phyloP scores from a whole-genome alignment of 1,140 invertebrate species.

The Polyergus mexicanus region DNA sequence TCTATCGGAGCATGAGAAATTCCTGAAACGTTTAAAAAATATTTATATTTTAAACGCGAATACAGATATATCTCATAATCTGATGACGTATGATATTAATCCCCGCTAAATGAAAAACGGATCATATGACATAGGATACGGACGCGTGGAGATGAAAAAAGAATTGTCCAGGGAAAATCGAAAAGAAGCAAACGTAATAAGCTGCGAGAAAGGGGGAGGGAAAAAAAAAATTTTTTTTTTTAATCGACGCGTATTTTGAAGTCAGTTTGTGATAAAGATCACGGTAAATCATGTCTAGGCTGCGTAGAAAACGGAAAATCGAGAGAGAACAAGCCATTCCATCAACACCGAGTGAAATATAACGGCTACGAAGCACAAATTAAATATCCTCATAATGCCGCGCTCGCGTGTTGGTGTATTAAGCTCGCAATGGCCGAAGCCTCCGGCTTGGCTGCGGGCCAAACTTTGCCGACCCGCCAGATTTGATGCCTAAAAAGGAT shows the following conservation, averaged over 20 bases:
- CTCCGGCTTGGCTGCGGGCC: conserved; percentile 68
- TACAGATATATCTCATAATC: conserved; percentile 4
- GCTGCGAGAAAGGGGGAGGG: too few relatives aligned
- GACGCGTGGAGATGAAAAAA: conserved; percentile 22
- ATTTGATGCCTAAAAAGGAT: conserved; percentile 78
- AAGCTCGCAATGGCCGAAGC: conserved; percentile 55
- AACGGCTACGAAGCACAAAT: conserved; percentile 76
- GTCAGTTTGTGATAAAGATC: conserved; percentile 61
- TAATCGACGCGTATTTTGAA: conserved; percentile 42
- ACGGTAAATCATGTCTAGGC: conserved; percentile 67
- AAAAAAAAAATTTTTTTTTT: too few relatives aligned
- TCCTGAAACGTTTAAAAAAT: conserved; percentile 19
- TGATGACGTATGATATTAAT: conserved; percentile 40
- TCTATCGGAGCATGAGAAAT: conserved; percentile 30
- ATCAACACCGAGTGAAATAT: conserved; percentile 75
- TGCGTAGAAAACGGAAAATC: conserved; percentile 62
- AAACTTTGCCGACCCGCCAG: conserved; percentile 74
- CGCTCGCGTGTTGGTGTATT: conserved; percentile 69
- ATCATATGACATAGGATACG: background rate
- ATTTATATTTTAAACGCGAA: conserved; percentile 9
- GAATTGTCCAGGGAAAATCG: conserved; percentile 1
- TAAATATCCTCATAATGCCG: conserved; percentile 79
- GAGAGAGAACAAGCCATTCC: conserved; percentile 73
- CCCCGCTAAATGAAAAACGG: conserved; percentile 40
- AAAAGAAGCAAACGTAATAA: conserved; percentile 17